These are phyloP conservation scores for Parnassius orleans DNA, from an alignment of 2,888 invertebrate genomes.

Conservation along the genomic window DNA sequence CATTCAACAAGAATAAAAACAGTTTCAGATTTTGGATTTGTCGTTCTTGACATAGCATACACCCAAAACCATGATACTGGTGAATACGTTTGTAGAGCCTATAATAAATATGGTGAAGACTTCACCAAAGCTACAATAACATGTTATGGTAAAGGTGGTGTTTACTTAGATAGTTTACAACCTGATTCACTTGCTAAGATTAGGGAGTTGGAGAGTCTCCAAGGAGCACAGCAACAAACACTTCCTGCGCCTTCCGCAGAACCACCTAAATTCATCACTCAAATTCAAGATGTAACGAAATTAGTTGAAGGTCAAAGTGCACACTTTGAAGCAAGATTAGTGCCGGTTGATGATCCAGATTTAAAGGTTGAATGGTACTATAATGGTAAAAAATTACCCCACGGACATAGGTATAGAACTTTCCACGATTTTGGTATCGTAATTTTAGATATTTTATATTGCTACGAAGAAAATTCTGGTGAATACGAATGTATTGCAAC, in stretches of 20 bases:
- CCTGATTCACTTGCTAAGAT: slow-evolving; percentile 94
- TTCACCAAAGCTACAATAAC: slow-evolving; percentile 91
- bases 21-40: slow-evolving; percentile 97
- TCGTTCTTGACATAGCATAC: slow-evolving; percentile 96
- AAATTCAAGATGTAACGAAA: slow-evolving; percentile 90
- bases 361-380: slow-evolving; percentile 97
- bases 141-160: slow-evolving; percentile 91
- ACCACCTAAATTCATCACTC: slow-evolving; percentile 94
- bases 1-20: slow-evolving; percentile 95
- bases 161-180: slow-evolving; percentile 93
- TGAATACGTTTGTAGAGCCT: slow-evolving; percentile 95
- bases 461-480: slow-evolving; percentile 97
- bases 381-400: slow-evolving; percentile 94
- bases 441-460: slow-evolving; percentile 96
- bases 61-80: slow-evolving; percentile 96
- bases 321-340: slow-evolving; percentile 94
- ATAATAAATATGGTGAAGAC: slow-evolving; percentile 95
- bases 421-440: slow-evolving; percentile 99
- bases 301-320: slow-evolving; percentile 97
- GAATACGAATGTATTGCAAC: slow-evolving; percentile 95
- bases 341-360: slow-evolving; percentile 97
- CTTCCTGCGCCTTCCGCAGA: slow-evolving; percentile 85
- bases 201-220: slow-evolving; percentile 89
- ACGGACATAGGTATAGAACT: slow-evolving; percentile 97
- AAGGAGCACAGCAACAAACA: slow-evolving; percentile 84